Evolutionary conservation across 1,140 invertebrate genomes (phyloP).

Genomic region (Dendroctonus ponderosae): DNA sequence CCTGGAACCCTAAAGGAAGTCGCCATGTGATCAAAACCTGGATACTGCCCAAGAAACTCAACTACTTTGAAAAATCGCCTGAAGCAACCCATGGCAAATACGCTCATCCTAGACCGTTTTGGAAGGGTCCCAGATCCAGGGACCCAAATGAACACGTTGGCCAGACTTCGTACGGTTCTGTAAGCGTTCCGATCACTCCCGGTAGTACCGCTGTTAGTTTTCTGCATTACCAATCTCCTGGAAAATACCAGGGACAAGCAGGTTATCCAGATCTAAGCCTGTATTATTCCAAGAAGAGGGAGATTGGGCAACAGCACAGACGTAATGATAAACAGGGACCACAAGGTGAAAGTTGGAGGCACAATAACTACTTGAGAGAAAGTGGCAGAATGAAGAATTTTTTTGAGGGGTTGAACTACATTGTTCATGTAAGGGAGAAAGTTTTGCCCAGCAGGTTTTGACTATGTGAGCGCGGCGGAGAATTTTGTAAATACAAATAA

Average conservation of each 20-base stretch:
- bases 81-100: conserved; percentile 9
- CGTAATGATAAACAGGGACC: background rate
- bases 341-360: background rate
- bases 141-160: background rate
- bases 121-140: background rate
- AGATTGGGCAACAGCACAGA: conserved; percentile 7
- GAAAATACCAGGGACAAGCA: background rate
- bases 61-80: conserved; percentile 8
- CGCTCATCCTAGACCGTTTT: conserved; percentile 13
- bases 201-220: conserved; percentile 26
- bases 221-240: background rate
- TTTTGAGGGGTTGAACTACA: conserved; percentile 18
- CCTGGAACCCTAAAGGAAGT: background rate
- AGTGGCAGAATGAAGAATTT: background rate
- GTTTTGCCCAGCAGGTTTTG: too few relatives aligned
- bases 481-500: too few relatives aligned
- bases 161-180: background rate
- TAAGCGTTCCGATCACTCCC: conserved; percentile 21
- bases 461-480: too few relatives aligned
- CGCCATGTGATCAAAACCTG: conserved; percentile 16
- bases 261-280: conserved; percentile 13
- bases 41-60: conserved; percentile 21
- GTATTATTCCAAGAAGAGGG: conserved; percentile 30
- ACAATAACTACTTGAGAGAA: background rate
- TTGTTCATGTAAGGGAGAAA: conserved; percentile 29